Evolutionary conservation across 2,113 vertebrate genomes (phyloP).

Genomic region (Tetrax tetrax): DNA sequence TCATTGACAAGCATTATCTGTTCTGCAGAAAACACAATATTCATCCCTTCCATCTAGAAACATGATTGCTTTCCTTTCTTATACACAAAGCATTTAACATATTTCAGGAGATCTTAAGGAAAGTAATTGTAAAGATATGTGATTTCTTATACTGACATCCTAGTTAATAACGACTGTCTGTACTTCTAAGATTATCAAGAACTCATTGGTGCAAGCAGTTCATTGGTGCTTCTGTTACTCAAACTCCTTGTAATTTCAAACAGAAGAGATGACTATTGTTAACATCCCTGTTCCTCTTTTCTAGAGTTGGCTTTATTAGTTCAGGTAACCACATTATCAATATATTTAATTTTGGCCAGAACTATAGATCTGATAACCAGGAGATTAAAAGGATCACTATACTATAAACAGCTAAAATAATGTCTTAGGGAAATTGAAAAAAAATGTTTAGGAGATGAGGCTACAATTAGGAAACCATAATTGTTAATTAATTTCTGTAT

Average conservation of each 20-base stretch:
- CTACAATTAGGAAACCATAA: not conserved
- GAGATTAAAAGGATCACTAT: not conserved
- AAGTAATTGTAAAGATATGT: not conserved
- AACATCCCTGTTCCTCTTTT: not conserved
- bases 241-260: not conserved
- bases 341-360: not conserved
- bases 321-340: not conserved
- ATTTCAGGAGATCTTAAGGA: not conserved
- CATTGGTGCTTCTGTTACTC: not conserved
- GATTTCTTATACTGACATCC: not conserved
- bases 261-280: not conserved
- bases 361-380: not conserved
- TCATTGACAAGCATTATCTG: not conserved
- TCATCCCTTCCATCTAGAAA: not conserved
- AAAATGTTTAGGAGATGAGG: not conserved
- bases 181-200: not conserved
- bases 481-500: not conserved
- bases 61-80: not conserved
- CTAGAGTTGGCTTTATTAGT: not conserved
- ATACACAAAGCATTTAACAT: not conserved
- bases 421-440: not conserved
- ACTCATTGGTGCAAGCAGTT: not conserved
- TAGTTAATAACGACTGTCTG: not conserved
- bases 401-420: not conserved
- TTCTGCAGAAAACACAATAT: not conserved